Evolutionary conservation across 2,797 vertebrate species (phyloP).

Genomic region (Fundulus diaphanus): DNA sequence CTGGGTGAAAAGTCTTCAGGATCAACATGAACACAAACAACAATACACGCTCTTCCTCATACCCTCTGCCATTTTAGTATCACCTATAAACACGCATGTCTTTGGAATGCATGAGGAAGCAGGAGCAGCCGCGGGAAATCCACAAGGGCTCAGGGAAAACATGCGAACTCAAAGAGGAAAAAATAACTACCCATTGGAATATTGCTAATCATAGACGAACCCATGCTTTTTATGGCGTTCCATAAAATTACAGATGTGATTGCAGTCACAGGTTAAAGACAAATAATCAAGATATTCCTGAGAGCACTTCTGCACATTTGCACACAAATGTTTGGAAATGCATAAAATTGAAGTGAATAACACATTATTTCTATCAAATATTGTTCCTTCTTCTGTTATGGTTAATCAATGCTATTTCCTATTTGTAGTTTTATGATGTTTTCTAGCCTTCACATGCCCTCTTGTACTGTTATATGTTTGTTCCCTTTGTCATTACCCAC

Average conservation of each 20-base stretch:
- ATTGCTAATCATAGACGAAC: background rate
- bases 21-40: constrained; percentile 5
- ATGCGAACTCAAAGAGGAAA: background rate
- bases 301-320: too few relatives aligned
- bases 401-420: background rate
- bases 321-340: background rate
- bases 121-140: constrained; percentile 4
- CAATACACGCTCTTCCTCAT: background rate
- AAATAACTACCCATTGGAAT: background rate
- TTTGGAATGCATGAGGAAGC: constrained; percentile 14
- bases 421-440: background rate
- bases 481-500: background rate
- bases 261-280: background rate
- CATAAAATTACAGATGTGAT: background rate
- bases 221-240: background rate
- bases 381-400: background rate
- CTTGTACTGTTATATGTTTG: background rate
- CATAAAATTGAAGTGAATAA: background rate
- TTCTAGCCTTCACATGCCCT: background rate
- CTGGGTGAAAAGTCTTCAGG: background rate
- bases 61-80: constrained; percentile 13
- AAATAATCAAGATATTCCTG: background rate
- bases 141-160: constrained; percentile 9
- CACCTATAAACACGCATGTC: background rate
- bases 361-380: background rate